Conservation (phyloP, 1,140 invertebrate species). For the Zaprionus inermis region DNA sequence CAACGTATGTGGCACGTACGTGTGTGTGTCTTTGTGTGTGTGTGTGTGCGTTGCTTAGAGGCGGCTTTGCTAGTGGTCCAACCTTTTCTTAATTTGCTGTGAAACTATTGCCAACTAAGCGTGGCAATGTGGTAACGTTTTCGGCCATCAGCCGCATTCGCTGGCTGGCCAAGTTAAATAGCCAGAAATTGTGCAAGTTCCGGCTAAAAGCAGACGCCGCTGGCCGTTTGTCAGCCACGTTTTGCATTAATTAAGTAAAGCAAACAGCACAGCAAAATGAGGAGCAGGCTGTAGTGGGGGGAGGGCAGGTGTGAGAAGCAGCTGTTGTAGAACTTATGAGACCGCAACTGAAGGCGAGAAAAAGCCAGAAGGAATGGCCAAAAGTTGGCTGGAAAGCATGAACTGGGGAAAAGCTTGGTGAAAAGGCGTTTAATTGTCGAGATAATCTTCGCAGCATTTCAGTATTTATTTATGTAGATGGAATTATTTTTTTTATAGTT, state of each 20-base stretch:
- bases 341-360: conserved; percentile 30
- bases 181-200: conserved; percentile 74
- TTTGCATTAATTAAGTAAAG: conserved; percentile 58
- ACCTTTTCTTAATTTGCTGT: conserved; percentile 83
- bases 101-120: conserved; percentile 80
- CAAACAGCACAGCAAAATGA: conserved; percentile 36
- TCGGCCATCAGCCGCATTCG: conserved; percentile 28
- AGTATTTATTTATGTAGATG: too few relatives aligned
- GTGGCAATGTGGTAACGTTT: conserved; percentile 34
- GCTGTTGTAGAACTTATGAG: conserved; percentile 16
- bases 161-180: conserved; percentile 50
- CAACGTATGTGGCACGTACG: conserved; percentile 31
- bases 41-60: conserved; percentile 12
- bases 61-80: conserved; percentile 50
- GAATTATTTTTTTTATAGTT: too few relatives aligned
- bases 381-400: neutral
- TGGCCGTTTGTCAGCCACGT: conserved; percentile 70
- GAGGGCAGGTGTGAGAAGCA: neutral
- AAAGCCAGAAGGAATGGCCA: neutral
- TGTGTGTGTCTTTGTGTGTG: conserved; percentile 7
- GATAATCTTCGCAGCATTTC: too few relatives aligned
- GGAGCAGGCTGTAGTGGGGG: neutral
- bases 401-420: neutral
- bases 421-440: too few relatives aligned
- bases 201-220: conserved; percentile 59